These are phyloP conservation scores for Tympanoctomys barrerae DNA, from an alignment of 2,797 vertebrate genomes.

Conservation along the genomic window DNA sequence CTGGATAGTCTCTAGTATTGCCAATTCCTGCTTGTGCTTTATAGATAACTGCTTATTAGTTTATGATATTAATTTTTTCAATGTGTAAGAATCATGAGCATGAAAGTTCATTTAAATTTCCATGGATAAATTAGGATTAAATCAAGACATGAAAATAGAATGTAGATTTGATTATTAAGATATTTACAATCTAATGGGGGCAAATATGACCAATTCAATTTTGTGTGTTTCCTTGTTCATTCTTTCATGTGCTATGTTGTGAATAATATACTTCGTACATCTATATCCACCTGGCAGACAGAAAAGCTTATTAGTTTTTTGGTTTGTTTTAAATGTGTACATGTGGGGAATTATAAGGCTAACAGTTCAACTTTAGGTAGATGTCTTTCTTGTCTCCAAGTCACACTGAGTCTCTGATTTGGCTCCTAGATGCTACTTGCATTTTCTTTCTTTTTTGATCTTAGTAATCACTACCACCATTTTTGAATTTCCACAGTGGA, in stretches of 20 bases:
- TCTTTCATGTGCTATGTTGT: neutral
- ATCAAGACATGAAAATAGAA: conserved; percentile 30
- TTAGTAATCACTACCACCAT: neutral
- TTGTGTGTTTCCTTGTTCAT: neutral
- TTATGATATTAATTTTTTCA: conserved; percentile 6
- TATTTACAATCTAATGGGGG: neutral
- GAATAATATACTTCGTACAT: conserved; percentile 3
- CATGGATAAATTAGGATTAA: conserved; percentile 25
- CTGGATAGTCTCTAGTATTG: neutral
- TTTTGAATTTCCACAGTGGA: neutral
- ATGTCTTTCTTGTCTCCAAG: neutral
- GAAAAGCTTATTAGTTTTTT: neutral
- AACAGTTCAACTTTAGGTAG: conserved; percentile 3
- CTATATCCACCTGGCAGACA: neutral
- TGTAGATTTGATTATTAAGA: neutral
- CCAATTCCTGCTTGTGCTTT: neutral
- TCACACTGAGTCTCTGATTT: neutral
- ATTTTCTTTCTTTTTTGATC: conserved; percentile 10
- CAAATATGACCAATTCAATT: conserved; percentile 4
- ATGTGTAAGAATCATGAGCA: neutral
- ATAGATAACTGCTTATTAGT: neutral
- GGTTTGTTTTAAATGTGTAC: neutral
- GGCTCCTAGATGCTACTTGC: conserved; percentile 22
- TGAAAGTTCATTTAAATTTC: conserved; percentile 12
- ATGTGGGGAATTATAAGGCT: neutral